Percentiles rank a stretch among this genome's conserved stretches.
These are phyloP conservation scores for Amphipoea oculea DNA, from an alignment of 2,888 invertebrate species.

Conservation along the genomic window DNA sequence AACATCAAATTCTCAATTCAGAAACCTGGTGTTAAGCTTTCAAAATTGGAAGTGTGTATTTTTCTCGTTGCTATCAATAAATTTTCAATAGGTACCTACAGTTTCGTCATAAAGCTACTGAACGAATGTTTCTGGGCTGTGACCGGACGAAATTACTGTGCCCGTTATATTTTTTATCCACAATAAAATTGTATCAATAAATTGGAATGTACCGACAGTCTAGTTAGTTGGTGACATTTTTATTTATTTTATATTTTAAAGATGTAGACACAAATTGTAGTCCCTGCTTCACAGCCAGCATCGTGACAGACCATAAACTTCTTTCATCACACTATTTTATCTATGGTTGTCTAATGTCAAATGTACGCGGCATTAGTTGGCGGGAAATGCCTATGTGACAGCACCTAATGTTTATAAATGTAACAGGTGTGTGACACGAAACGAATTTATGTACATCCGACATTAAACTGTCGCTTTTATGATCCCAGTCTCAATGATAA, in stretches of 20 bases:
- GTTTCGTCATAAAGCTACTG: conserved; percentile 15
- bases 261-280: conserved; percentile 22
- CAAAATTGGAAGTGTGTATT: not conserved
- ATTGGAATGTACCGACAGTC: conserved; percentile 18
- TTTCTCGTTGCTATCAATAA: not conserved
- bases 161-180: conserved; percentile 21
- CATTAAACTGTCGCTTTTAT: conserved; percentile 47
- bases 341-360: conserved; percentile 37
- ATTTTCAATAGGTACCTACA: not conserved
- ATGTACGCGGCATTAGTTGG: conserved; percentile 37
- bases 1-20: not conserved
- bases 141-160: conserved; percentile 14
- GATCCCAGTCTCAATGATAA: conserved; percentile 48
- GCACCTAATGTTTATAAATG: conserved; percentile 54
- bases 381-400: conserved; percentile 65
- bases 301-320: conserved; percentile 2
- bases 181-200: conserved; percentile 43
- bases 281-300: not conserved
- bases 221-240: conserved; percentile 31
- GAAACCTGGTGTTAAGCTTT: not conserved
- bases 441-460: conserved; percentile 55
- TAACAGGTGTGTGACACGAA: conserved; percentile 61
- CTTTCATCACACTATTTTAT: conserved; percentile 24
- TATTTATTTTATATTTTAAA: conserved; percentile 13
- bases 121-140: not conserved